phyloP scores from a whole-genome alignment of 2,888 invertebrate genomes.

The Suillia variegata region DNA sequence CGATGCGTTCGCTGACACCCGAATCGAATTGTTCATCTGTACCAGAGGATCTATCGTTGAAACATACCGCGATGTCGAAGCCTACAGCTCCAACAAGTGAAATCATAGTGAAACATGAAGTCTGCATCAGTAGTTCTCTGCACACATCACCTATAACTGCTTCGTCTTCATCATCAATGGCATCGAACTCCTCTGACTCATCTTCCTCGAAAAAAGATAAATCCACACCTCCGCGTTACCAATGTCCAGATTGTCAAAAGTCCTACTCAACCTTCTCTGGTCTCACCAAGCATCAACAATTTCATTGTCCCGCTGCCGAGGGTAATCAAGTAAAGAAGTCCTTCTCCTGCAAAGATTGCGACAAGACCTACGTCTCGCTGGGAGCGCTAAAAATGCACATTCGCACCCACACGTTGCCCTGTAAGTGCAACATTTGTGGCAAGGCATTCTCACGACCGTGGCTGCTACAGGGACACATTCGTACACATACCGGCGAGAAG shows the following conservation, averaged over 20 bases:
- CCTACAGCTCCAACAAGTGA: neutral
- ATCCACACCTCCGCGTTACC: constrained; percentile 71
- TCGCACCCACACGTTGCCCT: constrained; percentile 95
- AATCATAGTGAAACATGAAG: constrained; percentile 6
- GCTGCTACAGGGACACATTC: constrained; percentile 95
- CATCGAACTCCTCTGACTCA: constrained; percentile 26
- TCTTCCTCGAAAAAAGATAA: constrained; percentile 61
- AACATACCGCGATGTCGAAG: constrained; percentile 40
- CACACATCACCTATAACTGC: constrained; percentile 13
- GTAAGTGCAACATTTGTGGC: constrained; percentile 95
- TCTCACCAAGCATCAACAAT: constrained; percentile 94
- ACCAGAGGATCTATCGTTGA: constrained; percentile 60
- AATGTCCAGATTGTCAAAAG: constrained; percentile 92
- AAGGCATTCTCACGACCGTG: constrained; percentile 98
- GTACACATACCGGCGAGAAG: constrained; percentile 98
- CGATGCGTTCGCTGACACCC: constrained; percentile 59
- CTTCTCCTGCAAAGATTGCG: constrained; percentile 95
- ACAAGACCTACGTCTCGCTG: constrained; percentile 92
- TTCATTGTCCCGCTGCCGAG: constrained; percentile 89
- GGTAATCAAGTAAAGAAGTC: constrained; percentile 87
- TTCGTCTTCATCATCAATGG: constrained; percentile 26
- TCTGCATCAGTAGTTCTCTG: constrained; percentile 11
- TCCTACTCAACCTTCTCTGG: constrained; percentile 96
- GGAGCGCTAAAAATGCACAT: constrained; percentile 99
- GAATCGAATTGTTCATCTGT: constrained; percentile 56